These are phyloP conservation scores for Pristionchus mayeri DNA, from an alignment of 2,888 invertebrate genomes.

Conservation along the genomic window DNA sequence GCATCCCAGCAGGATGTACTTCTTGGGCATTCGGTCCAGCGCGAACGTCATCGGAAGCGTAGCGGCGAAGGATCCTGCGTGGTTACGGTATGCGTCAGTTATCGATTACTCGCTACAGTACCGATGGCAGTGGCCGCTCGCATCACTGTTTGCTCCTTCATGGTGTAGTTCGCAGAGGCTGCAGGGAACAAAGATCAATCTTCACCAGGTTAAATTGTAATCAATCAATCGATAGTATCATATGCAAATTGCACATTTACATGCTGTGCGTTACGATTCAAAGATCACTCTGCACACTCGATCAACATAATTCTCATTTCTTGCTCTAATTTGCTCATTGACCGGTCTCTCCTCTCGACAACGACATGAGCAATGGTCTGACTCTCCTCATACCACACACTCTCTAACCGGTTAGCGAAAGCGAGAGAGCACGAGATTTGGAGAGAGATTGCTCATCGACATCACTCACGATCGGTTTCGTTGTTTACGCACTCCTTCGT, in stretches of 20 bases:
- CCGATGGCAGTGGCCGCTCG: neutral
- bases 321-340: too few relatives aligned
- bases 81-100: neutral
- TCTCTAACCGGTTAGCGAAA: too few relatives aligned
- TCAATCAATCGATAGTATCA: neutral
- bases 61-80: conserved; percentile 50
- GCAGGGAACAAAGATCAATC: neutral
- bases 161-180: neutral
- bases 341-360: too few relatives aligned
- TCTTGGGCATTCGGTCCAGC: conserved; percentile 53
- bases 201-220: neutral
- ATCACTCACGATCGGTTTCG: conserved; percentile 54
- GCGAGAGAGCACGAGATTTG: too few relatives aligned
- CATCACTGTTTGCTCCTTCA: neutral
- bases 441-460: too few relatives aligned
- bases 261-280: too few relatives aligned
- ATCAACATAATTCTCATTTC: too few relatives aligned
- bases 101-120: neutral
- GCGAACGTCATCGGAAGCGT: conserved; percentile 55
- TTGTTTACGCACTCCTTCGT: conserved; percentile 61
- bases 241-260: too few relatives aligned
- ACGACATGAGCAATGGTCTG: too few relatives aligned
- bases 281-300: too few relatives aligned
- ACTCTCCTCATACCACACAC: too few relatives aligned
- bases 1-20: conserved; percentile 52